Evolutionary conservation across 2,113 vertebrate species (phyloP).

Genomic region (Halcyon senegalensis): DNA sequence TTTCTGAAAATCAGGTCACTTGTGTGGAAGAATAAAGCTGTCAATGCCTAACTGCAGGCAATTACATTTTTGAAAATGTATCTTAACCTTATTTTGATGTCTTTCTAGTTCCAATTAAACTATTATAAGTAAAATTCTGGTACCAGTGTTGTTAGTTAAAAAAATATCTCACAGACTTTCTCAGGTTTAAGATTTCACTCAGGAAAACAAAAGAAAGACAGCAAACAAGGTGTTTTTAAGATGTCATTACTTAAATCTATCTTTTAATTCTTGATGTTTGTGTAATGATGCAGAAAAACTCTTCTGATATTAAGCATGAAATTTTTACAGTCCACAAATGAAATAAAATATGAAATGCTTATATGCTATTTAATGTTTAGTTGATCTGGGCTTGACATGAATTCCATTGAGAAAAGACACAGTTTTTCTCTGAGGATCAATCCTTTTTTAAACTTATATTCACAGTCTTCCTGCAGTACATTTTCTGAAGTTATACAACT

Average conservation of each 20-base stretch:
- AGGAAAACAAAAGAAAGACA: not conserved
- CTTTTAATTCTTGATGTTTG: not conserved
- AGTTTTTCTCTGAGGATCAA: not conserved
- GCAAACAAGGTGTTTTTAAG: not conserved
- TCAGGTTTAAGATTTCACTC: not conserved
- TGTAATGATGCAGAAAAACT: not conserved
- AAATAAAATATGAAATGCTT: not conserved
- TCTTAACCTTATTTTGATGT: not conserved
- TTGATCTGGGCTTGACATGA: not conserved
- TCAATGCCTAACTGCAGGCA: constrained; percentile 22
- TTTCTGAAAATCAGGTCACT: constrained; percentile 40
- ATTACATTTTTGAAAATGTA: not conserved
- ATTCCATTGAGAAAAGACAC: not conserved
- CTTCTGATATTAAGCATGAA: not conserved
- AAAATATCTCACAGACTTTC: not conserved
- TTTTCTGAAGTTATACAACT: not conserved
- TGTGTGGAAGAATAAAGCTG: constrained; percentile 3
- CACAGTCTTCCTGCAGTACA: not conserved
- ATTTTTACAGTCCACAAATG: not conserved
- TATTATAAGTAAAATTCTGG: not conserved
- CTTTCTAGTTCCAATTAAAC: not conserved
- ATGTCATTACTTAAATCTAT: not conserved
- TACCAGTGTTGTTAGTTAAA: not conserved
- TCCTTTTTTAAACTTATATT: not conserved
- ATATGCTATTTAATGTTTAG: not conserved